Evolutionary conservation across 64 coral and sea anemone species (phyloP).

Genomic region (Hydrozoanthus tunicans): DNA sequence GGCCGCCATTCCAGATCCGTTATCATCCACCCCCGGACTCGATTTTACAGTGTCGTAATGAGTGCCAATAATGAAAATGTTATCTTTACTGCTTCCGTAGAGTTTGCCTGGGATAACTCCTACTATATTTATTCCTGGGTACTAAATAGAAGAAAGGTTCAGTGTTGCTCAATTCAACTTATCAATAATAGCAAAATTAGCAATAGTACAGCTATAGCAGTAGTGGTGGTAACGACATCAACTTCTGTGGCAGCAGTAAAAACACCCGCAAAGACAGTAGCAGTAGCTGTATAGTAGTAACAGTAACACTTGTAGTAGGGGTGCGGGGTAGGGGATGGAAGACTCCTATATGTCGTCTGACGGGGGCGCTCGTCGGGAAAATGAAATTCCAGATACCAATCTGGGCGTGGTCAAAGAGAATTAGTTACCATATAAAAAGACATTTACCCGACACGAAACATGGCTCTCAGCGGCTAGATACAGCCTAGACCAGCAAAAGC

Average conservation of each 20-base stretch:
- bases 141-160: neutral
- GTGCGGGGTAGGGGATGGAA: neutral
- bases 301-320: neutral
- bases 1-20: constrained; percentile 77
- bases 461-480: too few relatives aligned
- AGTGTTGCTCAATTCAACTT: neutral
- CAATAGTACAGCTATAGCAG: too few relatives aligned
- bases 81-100: constrained; percentile 47
- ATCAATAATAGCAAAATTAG: neutral
- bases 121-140: constrained; percentile 63
- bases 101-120: constrained; percentile 56
- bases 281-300: neutral
- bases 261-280: neutral
- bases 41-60: constrained; percentile 66
- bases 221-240: too few relatives aligned
- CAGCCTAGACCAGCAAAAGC: too few relatives aligned
- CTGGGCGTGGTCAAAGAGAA: too few relatives aligned
- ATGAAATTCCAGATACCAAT: too few relatives aligned
- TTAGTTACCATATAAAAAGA: too few relatives aligned
- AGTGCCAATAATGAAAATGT: constrained; percentile 69
- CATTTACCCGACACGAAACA: too few relatives aligned
- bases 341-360: too few relatives aligned
- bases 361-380: too few relatives aligned
- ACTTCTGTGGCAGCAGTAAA: neutral
- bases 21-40: constrained; percentile 77